Conservation (phyloP, 2,888 invertebrate genomes). For the Phorcus lineatus region DNA sequence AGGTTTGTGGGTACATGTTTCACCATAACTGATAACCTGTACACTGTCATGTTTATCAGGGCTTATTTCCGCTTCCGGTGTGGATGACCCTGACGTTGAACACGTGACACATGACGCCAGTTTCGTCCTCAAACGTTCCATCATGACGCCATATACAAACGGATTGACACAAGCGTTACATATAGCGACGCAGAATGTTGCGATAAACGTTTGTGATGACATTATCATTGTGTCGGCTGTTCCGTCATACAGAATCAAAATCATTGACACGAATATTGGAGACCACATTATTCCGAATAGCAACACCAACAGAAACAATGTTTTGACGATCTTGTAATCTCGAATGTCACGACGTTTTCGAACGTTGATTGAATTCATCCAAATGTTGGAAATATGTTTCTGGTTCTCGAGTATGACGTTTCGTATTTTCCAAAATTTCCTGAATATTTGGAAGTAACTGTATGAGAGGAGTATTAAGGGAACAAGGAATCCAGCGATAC, state of each 20-base stretch:
- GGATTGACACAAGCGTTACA: conserved; percentile 61
- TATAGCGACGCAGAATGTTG: conserved; percentile 47
- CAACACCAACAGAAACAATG: conserved; percentile 54
- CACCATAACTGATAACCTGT: conserved; percentile 3
- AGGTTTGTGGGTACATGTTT: background rate
- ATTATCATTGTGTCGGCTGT: conserved; percentile 39
- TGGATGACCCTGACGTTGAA: conserved; percentile 5
- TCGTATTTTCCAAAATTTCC: conserved; percentile 31
- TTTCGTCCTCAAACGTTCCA: conserved; percentile 38
- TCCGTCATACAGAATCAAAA: conserved; percentile 53
- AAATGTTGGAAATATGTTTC: background rate
- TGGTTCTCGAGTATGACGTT: conserved; percentile 21
- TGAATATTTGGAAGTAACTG: conserved; percentile 57
- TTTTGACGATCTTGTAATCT: conserved; percentile 53
- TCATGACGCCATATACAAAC: conserved; percentile 58
- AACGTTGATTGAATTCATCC: background rate
- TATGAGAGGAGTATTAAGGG: conserved; percentile 48
- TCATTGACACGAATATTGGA: conserved; percentile 56
- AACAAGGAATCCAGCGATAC: conserved; percentile 46
- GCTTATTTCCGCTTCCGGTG: conserved; percentile 2
- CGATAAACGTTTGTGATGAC: conserved; percentile 52
- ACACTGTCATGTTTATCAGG: conserved; percentile 14
- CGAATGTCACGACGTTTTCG: conserved; percentile 36
- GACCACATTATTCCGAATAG: conserved; percentile 59
- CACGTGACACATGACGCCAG: conserved; percentile 26